These are phyloP conservation scores for Pleuronectes platessa DNA, from an alignment of 2,113 vertebrate species.

Conservation along the genomic window DNA sequence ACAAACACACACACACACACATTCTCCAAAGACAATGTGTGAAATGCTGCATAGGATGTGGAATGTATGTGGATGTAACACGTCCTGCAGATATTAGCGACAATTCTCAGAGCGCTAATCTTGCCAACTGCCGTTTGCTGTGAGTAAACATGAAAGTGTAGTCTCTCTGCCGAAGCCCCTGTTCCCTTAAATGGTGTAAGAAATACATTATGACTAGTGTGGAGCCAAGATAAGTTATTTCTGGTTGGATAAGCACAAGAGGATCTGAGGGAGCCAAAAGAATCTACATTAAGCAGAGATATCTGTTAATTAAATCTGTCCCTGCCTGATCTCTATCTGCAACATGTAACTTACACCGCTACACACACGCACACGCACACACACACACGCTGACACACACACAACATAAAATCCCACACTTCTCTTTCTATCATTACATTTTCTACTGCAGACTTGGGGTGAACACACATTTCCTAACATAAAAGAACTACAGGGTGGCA, in stretches of 20 bases:
- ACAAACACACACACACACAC: constrained; percentile 23
- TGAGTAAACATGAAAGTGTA: constrained; percentile 68
- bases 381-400: constrained; percentile 2
- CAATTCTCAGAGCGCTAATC: constrained; percentile 57
- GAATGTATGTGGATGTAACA: constrained; percentile 44
- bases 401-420: constrained; percentile 42
- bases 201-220: constrained; percentile 74
- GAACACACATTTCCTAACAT: constrained; percentile 36
- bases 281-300: constrained; percentile 82
- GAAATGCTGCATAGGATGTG: constrained; percentile 32
- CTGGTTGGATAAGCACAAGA: constrained; percentile 78
- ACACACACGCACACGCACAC: constrained; percentile 32
- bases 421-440: constrained; percentile 43
- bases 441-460: constrained; percentile 36
- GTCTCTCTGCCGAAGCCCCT: constrained; percentile 54
- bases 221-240: constrained; percentile 79
- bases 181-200: constrained; percentile 66
- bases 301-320: constrained; percentile 86
- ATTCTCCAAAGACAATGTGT: constrained; percentile 28
- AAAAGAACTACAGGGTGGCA: constrained; percentile 20
- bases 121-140: constrained; percentile 59
- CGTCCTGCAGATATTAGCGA: constrained; percentile 52
- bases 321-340: constrained; percentile 79
- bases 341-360: constrained; percentile 77
- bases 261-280: constrained; percentile 76